Base-by-base conservation (phyloP, 2,113 vertebrate species). In the Ageneiosus marmoratus region DNA sequence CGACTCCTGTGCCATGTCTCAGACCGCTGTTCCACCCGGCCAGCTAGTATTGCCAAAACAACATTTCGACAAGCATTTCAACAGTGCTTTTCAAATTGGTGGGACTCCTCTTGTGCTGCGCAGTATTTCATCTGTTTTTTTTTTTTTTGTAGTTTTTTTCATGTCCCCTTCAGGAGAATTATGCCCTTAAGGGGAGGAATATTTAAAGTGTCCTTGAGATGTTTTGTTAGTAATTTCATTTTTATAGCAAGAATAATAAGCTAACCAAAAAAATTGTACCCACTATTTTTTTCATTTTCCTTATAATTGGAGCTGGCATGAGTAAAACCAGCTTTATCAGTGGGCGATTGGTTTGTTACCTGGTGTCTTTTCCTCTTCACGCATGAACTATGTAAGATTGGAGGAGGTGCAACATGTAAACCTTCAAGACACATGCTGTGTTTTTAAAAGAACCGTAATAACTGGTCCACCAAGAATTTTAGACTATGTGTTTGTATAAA, bases 41-140 rank as follows among this genome's bases (percentile, higher is more conserved):
- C 67, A 73, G 70, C 46, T 65, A 58, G 58, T 84, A 83, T 84
- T 84, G 82, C 82, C 79, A 84, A 87, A 84, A 77, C 60, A 87
- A 77, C 51, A 63, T 83, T 77, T 67, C 79, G 79, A 46, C 48
- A 65, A 78, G 74, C 56, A 82, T 84, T 84, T 81, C 16, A 84
- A 34, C 80, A 24, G n/a, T 48, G 78, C 48, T 78, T 86, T 86
- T 79, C 67, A 80, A 76, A 46, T 65, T 79, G 56, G 51, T 34
- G 58, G 58, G 72, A 82, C 32, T n/a, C 20, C 62, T 73, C 16
- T n/a, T 56, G 80, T 60, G 51, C 72, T 51, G 51, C 74, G 76
- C 34, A 37, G 50, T 51, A 58, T 74, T 53, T 65, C 58, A 60
- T 60, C 46, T 55, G 37, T 67, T 81, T 53, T 53, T 32, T 44